Percentiles rank a stretch among this genome's conserved stretches.
These are phyloP conservation scores for Agriopis leucophaearia DNA, from an alignment of 2,888 invertebrate species.

Conservation along the genomic window DNA sequence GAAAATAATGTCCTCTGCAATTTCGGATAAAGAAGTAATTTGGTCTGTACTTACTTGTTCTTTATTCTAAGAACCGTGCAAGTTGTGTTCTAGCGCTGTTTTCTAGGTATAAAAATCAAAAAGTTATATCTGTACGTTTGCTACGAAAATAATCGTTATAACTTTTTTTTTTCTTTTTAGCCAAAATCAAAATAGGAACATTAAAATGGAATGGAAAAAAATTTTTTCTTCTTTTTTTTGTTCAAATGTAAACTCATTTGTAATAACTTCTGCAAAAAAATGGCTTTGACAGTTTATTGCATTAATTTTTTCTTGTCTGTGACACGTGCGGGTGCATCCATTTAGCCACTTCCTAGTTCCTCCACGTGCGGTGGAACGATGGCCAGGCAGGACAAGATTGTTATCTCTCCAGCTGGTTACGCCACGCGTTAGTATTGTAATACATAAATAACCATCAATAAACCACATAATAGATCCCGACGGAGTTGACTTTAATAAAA, in stretches of 20 bases:
- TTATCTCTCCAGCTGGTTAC: conserved; percentile 47
- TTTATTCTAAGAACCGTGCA: too few relatives aligned
- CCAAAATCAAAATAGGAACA: too few relatives aligned
- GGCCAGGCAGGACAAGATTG: conserved; percentile 39
- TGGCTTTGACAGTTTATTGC: conserved; percentile 17
- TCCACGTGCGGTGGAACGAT: conserved; percentile 43
- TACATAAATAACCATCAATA: conserved; percentile 11
- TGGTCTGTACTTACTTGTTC: too few relatives aligned
- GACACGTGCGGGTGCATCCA: conserved; percentile 26
- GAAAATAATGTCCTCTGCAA: too few relatives aligned
- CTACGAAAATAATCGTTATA: too few relatives aligned
- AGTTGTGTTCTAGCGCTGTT: too few relatives aligned
- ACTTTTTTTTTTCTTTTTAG: too few relatives aligned
- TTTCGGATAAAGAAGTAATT: too few relatives aligned
- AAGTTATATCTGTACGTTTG: too few relatives aligned
- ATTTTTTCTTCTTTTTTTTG: not conserved
- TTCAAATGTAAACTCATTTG: not conserved
- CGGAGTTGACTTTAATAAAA: not conserved
- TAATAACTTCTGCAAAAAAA: not conserved
- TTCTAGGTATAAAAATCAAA: too few relatives aligned
- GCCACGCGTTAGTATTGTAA: conserved; percentile 39
- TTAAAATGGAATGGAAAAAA: too few relatives aligned
- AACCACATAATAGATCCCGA: not conserved
- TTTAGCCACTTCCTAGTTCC: conserved; percentile 41
- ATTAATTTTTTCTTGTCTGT: conserved; percentile 28